Conservation (phyloP, 1,140 invertebrate species). For the Trypoxylus dichotomus region DNA sequence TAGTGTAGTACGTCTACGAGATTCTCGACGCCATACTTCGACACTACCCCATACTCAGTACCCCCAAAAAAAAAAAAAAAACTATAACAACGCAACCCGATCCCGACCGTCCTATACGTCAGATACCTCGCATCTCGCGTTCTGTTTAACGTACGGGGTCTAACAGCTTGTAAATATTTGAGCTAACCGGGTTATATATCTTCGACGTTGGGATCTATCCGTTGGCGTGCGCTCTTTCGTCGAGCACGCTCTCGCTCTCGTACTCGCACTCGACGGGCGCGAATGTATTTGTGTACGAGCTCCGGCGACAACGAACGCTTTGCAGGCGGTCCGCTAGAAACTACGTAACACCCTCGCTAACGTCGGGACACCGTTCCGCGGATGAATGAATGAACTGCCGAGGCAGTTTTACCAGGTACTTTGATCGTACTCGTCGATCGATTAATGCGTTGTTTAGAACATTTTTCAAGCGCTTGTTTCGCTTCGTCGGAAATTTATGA, state of each 20-base stretch:
- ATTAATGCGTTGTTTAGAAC: neutral
- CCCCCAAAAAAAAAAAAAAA: too few species aligned
- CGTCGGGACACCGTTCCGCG: neutral
- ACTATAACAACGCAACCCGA: too few species aligned
- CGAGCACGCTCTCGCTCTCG: neutral
- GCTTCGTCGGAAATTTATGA: neutral
- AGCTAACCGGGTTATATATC: neutral
- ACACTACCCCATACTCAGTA: too few species aligned
- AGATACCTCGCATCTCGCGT: neutral
- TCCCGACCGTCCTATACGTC: too few species aligned
- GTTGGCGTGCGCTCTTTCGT: neutral
- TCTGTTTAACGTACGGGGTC: neutral
- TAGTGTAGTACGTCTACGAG: too few species aligned
- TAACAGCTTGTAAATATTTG: neutral
- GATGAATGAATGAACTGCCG: neutral
- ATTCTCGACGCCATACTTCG: too few species aligned
- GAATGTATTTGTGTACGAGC: too few species aligned
- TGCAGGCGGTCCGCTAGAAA: neutral
- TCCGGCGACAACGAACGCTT: neutral
- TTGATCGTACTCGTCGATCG: neutral
- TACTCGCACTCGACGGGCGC: neutral
- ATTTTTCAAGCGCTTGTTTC: neutral
- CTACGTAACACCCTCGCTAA: neutral
- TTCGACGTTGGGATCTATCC: neutral
- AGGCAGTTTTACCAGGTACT: slow-evolving; percentile 1